phyloP scores from a whole-genome alignment of 1,140 invertebrate genomes.

The Zaprionus camerounensis region DNA sequence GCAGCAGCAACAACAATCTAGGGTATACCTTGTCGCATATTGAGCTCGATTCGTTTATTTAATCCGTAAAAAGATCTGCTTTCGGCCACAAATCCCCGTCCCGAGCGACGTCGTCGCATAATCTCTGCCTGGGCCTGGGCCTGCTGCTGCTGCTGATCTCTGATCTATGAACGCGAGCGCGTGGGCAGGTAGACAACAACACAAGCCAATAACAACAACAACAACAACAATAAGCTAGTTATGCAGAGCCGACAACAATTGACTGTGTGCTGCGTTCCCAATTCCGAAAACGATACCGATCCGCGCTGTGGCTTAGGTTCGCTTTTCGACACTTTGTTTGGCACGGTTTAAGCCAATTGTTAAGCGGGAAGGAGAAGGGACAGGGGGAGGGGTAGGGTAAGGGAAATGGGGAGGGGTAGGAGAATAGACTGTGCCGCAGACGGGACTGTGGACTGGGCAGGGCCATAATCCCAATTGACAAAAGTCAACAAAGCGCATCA shows the following conservation, averaged over 20 bases:
- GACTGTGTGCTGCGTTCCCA: constrained; percentile 23
- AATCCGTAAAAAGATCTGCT: constrained; percentile 80
- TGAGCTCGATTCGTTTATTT: constrained; percentile 58
- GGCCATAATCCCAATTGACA: constrained; percentile 77
- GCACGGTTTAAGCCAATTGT: constrained; percentile 80
- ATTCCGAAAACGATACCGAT: constrained; percentile 39
- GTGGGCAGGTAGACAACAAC: constrained; percentile 70
- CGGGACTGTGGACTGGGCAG: constrained; percentile 15
- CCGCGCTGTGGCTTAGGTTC: constrained; percentile 65
- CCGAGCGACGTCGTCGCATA: constrained; percentile 54
- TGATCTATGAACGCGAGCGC: constrained; percentile 62
- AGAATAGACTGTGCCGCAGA: neutral
- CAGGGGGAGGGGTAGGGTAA: neutral
- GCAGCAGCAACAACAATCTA: neutral
- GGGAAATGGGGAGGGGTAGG: neutral
- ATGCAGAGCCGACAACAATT: constrained; percentile 12
- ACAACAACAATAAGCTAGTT: constrained; percentile 9
- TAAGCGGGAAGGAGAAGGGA: constrained; percentile 37
- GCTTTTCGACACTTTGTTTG: constrained; percentile 82
- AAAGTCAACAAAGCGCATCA: constrained; percentile 81
- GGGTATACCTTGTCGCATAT: neutral
- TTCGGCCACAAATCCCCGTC: constrained; percentile 61
- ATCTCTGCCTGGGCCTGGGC: constrained; percentile 52
- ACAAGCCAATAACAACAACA: constrained; percentile 3
- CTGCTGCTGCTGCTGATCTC: constrained; percentile 59